A percentile compares a stretch with the other conserved stretches of the same genome.
Evolutionary conservation across 2,888 invertebrate genomes (phyloP).

Genomic region (Sceliomorpha sp.): DNA sequence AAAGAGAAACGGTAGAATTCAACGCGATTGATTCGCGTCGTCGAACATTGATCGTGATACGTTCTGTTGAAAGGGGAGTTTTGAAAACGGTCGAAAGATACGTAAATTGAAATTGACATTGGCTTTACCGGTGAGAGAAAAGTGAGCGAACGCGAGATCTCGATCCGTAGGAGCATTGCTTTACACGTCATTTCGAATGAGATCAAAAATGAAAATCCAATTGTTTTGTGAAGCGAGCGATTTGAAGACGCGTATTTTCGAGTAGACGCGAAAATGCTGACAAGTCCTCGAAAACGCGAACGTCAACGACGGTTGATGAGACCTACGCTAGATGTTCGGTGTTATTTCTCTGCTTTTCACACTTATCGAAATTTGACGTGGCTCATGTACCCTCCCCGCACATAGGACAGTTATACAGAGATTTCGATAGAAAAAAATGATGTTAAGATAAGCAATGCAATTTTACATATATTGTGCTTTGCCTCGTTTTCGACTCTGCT

Average conservation of each 20-base stretch:
- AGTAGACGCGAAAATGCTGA: constrained; percentile 51
- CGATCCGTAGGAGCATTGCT: constrained; percentile 64
- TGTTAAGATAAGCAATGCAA: constrained; percentile 55
- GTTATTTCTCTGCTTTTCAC: constrained; percentile 58
- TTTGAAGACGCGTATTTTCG: constrained; percentile 59
- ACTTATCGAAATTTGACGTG: constrained; percentile 59
- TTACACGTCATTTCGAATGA: constrained; percentile 47
- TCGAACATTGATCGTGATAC: no score
- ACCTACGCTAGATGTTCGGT: constrained; percentile 60
- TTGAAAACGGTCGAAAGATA: no score
- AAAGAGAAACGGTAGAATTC: no score
- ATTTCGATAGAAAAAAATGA: constrained; percentile 51
- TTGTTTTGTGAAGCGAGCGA: constrained; percentile 73
- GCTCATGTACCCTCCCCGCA: constrained; percentile 77
- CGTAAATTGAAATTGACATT: no score
- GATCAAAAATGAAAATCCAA: constrained; percentile 57
- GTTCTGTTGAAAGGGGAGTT: no score
- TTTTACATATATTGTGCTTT: no score
- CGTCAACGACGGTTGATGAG: constrained; percentile 54
- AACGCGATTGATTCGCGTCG: no score
- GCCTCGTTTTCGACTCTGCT: no score
- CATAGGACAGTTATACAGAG: constrained; percentile 69
- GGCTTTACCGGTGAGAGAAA: no score
- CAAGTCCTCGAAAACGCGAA: constrained; percentile 47
- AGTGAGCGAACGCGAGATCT: constrained; percentile 9